Evolutionary conservation across 2,113 vertebrate genomes (phyloP).

Genomic region (Odocoileus hemionus): DNA sequence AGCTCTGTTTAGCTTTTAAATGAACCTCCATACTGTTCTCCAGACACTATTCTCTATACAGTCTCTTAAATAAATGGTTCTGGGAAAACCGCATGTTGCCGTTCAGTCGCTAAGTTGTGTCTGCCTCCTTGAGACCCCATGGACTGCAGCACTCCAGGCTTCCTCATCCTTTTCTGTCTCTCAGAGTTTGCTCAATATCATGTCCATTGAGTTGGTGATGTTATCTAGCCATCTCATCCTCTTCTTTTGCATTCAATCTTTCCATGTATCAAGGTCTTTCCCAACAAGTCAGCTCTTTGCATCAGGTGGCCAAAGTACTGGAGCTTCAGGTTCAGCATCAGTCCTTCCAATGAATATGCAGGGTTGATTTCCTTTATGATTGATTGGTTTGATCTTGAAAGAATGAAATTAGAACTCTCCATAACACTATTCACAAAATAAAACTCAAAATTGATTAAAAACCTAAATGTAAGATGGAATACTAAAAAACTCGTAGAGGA

Average conservation of each 20-base stretch:
- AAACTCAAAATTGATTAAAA: background rate
- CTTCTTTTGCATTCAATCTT: background rate
- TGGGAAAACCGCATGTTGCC: background rate
- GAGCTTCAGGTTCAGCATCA: background rate
- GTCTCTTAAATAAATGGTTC: background rate
- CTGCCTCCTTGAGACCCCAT: background rate
- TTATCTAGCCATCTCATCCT: background rate
- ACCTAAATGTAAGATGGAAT: background rate
- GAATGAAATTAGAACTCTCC: background rate
- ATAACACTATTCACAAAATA: background rate
- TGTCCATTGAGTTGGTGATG: background rate
- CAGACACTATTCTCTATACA: background rate
- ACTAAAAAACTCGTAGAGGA: background rate
- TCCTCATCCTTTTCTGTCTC: background rate
- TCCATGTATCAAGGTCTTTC: background rate
- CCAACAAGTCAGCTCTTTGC: background rate
- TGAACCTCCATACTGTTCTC: background rate
- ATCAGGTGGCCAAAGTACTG: background rate
- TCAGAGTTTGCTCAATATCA: background rate
- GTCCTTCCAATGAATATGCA: background rate
- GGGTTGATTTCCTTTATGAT: background rate
- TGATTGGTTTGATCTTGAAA: background rate
- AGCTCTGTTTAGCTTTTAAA: background rate
- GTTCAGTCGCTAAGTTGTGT: background rate
- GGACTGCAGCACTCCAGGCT: background rate